These are phyloP conservation scores for Ephialtes manifestator DNA, from an alignment of 2,888 invertebrate genomes.

Conservation along the genomic window DNA sequence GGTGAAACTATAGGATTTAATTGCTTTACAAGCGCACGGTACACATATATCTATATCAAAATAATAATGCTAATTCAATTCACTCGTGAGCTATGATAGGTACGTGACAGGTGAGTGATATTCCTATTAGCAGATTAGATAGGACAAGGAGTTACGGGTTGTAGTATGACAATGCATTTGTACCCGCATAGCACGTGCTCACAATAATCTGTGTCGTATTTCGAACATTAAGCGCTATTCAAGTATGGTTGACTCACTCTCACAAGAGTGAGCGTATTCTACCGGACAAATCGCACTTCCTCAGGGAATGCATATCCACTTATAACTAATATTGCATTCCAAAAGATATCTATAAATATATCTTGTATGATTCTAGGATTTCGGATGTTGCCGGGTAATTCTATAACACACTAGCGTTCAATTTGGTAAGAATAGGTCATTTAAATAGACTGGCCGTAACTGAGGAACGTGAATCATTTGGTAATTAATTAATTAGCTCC, in stretches of 20 bases:
- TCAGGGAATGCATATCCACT: no score
- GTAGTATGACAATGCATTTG: not conserved
- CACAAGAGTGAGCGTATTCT: not conserved
- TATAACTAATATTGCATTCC: no score
- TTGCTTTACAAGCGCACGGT: not conserved
- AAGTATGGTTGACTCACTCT: not conserved
- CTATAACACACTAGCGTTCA: no score
- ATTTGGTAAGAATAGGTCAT: no score
- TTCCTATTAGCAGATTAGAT: constrained; percentile 47
- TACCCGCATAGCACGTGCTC: constrained; percentile 11
- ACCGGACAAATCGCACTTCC: not conserved
- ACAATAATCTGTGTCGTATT: constrained; percentile 15
- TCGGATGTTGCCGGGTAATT: no score
- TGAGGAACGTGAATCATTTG: no score
- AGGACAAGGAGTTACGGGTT: constrained; percentile 12
- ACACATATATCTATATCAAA: not conserved
- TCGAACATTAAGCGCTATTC: constrained; percentile 10
- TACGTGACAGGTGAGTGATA: constrained; percentile 28
- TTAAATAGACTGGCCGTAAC: no score
- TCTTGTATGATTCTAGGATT: no score
- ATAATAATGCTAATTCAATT: constrained; percentile 34
- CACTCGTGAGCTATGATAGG: constrained; percentile 12
- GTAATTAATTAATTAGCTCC: no score
- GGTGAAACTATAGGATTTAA: not conserved
- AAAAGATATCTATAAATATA: no score